These are phyloP conservation scores for Drosophila arizonae DNA, from an alignment of 1,140 invertebrate genomes.

Conservation along the genomic window DNA sequence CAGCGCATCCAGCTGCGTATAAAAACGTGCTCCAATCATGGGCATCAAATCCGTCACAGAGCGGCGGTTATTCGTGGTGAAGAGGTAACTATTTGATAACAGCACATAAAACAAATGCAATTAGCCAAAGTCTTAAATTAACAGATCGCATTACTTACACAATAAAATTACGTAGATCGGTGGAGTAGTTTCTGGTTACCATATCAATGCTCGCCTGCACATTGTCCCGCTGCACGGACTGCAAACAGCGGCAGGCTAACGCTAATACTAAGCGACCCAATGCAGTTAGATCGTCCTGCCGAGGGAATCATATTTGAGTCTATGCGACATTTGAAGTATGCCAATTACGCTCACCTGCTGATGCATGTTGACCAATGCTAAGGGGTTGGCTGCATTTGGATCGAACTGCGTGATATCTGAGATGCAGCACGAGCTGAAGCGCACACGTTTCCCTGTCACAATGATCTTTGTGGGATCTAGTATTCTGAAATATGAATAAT, in stretches of 20 bases:
- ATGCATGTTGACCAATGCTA: conserved; percentile 89
- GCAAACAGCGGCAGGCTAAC: conserved; percentile 94
- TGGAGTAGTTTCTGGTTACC: conserved; percentile 93
- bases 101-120: neutral
- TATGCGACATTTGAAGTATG: neutral
- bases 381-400: conserved; percentile 84
- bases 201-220: conserved; percentile 94
- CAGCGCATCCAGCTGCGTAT: conserved; percentile 95
- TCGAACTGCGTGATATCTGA: conserved; percentile 94
- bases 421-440: conserved; percentile 92
- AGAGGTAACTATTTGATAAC: conserved; percentile 87
- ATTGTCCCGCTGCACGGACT: conserved; percentile 93
- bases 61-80: conserved; percentile 88
- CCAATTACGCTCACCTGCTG: conserved; percentile 83
- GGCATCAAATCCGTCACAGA: conserved; percentile 98
- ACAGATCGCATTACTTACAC: conserved; percentile 85
- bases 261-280: conserved; percentile 96
- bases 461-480: conserved; percentile 97
- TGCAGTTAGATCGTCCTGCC: conserved; percentile 94
- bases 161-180: conserved; percentile 96
- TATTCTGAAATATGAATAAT: conserved; percentile 83
- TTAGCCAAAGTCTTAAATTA: neutral
- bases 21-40: conserved; percentile 99
- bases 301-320: neutral
- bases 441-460: conserved; percentile 88